These are phyloP conservation scores for Episyrphus balteatus DNA, from an alignment of 1,140 invertebrate species.

Conservation along the genomic window DNA sequence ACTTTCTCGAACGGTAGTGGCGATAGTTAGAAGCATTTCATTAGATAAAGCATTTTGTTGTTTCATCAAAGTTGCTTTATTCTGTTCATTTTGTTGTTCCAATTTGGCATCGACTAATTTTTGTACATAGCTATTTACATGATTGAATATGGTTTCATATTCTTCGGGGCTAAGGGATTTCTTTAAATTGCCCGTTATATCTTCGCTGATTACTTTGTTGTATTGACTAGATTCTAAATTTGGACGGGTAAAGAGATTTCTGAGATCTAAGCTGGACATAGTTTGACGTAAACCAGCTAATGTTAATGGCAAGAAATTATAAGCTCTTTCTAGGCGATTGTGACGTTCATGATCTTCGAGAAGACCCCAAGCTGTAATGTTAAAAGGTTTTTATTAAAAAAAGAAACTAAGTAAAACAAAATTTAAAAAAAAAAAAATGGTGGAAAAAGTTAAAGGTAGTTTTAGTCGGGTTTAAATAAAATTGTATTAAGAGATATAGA, in stretches of 20 bases:
- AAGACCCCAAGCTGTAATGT: constrained; percentile 21
- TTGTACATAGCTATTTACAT: constrained; percentile 32
- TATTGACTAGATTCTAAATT: background rate
- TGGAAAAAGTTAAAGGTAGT: too few relatives aligned
- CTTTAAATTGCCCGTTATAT: constrained; percentile 11
- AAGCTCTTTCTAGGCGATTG: constrained; percentile 9
- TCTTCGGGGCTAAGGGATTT: constrained; percentile 25
- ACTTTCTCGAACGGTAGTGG: background rate
- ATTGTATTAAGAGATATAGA: too few relatives aligned
- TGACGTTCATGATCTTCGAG: constrained; percentile 17
- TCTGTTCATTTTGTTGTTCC: constrained; percentile 12
- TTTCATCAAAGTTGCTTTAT: background rate
- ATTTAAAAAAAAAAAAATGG: too few relatives aligned
- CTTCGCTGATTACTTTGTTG: too few relatives aligned
- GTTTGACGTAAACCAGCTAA: constrained; percentile 10
- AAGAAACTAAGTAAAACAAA: too few relatives aligned
- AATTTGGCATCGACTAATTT: constrained; percentile 25
- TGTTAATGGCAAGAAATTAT: constrained; percentile 20
- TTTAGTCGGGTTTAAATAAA: too few relatives aligned
- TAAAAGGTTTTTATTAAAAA: too few relatives aligned
- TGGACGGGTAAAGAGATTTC: background rate
- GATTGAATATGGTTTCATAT: constrained; percentile 32
- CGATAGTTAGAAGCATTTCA: background rate
- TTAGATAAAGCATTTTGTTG: constrained; percentile 6
- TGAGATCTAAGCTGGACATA: constrained; percentile 1